Evolutionary conservation across 2,888 invertebrate species (phyloP).

Genomic region (Rhingia campestris): DNA sequence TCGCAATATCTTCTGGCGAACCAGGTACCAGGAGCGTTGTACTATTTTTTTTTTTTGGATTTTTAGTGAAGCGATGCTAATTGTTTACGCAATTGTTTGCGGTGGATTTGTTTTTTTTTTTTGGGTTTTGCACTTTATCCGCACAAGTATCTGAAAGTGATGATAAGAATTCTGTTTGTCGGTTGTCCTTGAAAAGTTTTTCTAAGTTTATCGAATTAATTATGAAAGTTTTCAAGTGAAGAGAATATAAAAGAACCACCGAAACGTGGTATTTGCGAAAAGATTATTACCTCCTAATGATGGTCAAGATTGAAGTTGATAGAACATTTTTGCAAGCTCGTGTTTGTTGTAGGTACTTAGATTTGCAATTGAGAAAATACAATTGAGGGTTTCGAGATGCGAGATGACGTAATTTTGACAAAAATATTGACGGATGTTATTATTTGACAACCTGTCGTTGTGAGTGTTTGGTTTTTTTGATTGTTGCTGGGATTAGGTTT

Average conservation of each 20-base stretch:
- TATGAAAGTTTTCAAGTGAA: constrained; percentile 9
- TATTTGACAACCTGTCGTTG: too few species aligned
- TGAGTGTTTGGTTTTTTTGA: too few species aligned
- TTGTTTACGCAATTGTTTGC: constrained; percentile 48
- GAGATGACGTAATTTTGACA: too few species aligned
- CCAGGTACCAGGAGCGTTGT: not conserved
- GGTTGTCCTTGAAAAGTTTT: constrained; percentile 10
- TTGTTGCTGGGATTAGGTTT: too few species aligned
- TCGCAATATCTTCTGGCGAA: constrained; percentile 2
- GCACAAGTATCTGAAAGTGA: constrained; percentile 13
- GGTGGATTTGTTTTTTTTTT: not conserved
- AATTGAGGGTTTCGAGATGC: too few species aligned
- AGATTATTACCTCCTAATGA: not conserved
- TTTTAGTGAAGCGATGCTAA: constrained; percentile 57
- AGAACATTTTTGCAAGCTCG: constrained; percentile 9
- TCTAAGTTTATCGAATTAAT: not conserved
- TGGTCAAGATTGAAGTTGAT: not conserved
- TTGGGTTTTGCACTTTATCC: not conserved
- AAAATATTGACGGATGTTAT: too few species aligned
- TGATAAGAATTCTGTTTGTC: constrained; percentile 12
- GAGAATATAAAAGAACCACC: not conserved
- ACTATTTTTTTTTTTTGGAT: constrained; percentile 11
- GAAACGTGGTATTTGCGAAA: not conserved
- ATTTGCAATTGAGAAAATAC: constrained; percentile 18
- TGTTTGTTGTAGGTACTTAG: not conserved